These are phyloP conservation scores for Ariopsis seemanni DNA, from an alignment of 2,113 vertebrate species.

Conservation along the genomic window DNA sequence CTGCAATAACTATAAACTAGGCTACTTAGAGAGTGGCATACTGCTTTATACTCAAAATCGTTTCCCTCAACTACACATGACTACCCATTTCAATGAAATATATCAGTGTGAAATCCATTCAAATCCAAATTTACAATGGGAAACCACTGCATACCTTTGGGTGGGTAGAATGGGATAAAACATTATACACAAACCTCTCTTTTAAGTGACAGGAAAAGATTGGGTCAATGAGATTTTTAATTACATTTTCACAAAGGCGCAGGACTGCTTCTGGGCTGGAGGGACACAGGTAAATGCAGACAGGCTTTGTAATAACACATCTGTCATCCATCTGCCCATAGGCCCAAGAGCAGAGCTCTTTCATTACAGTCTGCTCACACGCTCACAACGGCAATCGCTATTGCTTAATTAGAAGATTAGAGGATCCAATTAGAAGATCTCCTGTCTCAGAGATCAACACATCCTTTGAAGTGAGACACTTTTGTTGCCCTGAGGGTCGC, in stretches of 20 bases:
- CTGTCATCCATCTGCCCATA: constrained; percentile 64
- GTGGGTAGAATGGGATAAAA: constrained; percentile 35
- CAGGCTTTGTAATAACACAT: constrained; percentile 58
- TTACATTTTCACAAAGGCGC: constrained; percentile 68
- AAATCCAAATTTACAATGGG: constrained; percentile 23
- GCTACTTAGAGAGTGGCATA: constrained; percentile 27
- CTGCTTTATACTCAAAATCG: constrained; percentile 21
- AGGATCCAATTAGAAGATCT: constrained; percentile 78
- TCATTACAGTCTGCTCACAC: constrained; percentile 61
- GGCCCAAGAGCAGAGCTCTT: constrained; percentile 50
- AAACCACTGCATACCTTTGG: constrained; percentile 16
- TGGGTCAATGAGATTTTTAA: constrained; percentile 74
- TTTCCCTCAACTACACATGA: constrained; percentile 29
- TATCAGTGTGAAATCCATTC: constrained; percentile 28
- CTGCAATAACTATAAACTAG: constrained; percentile 14
- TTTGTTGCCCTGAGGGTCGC: constrained; percentile 47
- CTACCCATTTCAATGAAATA: constrained; percentile 24
- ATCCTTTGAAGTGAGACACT: constrained; percentile 69
- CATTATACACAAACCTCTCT: constrained; percentile 57
- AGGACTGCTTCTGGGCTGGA: constrained; percentile 55
- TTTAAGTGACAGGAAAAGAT: constrained; percentile 64
- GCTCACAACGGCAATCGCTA: constrained; percentile 64
- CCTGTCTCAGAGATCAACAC: constrained; percentile 68
- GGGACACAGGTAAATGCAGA: constrained; percentile 65
- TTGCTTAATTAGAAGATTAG: constrained; percentile 77